Evolutionary conservation across 2,888 invertebrate species (phyloP), one percentile per base, ranked within the genome.

Genomic region (Abrostola triplasia): DNA sequence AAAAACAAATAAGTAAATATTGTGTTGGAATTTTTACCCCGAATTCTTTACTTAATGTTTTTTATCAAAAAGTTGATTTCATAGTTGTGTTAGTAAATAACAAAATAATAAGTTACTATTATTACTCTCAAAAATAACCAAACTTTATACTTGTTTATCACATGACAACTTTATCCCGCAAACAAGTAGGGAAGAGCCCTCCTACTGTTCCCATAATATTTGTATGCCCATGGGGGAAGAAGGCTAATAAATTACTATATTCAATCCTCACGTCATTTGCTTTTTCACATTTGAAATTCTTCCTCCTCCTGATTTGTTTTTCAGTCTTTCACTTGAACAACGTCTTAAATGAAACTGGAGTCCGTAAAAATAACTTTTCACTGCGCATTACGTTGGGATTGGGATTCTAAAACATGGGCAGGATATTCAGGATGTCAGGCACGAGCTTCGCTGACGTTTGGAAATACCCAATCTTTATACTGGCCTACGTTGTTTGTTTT

Each of bases 341-440:
- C 80, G 80, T 75, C 64, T 75, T 69, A 64, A 77, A 79, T 72
- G 56, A 81, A 79, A 84, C 80, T 78, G 77, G 77, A 70, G 68
- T 70, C 68, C 67, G 76, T 81, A 77, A 81, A 82, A 75, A 59
- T n/a, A 36, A 40, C 58, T 64, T 64, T 61, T 51, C 63, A 72
- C 13, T 64, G 56, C 36, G 67, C 53, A 67, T 73, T 69, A 76
- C 72, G 68, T 73, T 54, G 59, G 64, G 74, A 78, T 73, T 54
- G 59, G 64, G 74, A 78, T 79, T 76, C 70, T 77, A 77, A 79
- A 81, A 76, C 73, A 69, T 64, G 70, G 62, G 55, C 54, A 54
- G 69, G 64, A 64, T 75, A 78, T 79, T 80, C 65, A 58, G 67
- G 74, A 79, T 82, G 81, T 77, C 62, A 77, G 79, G 74, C 80